Conservation (phyloP, 2,113 vertebrate species). For the Brienomyrus brachyistius region DNA sequence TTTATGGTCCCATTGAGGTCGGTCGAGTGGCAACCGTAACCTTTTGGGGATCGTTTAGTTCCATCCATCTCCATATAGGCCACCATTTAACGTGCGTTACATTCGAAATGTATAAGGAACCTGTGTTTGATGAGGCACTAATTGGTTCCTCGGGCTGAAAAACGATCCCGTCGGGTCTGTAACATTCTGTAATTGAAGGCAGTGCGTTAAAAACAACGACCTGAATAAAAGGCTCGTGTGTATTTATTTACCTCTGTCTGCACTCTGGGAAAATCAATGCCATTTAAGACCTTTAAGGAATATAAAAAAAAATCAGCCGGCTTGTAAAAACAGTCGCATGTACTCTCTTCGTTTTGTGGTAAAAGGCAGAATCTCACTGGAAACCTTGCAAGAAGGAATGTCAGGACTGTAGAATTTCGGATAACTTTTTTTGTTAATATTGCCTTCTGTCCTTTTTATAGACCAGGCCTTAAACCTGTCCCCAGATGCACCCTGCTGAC, state of each 20-base stretch:
- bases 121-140: neutral
- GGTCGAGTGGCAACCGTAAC: neutral
- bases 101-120: neutral
- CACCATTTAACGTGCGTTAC: neutral
- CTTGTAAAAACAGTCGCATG: neutral
- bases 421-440: neutral
- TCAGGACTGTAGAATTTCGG: neutral
- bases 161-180: neutral
- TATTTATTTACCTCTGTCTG: neutral
- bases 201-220: neutral
- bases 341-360: neutral
- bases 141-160: neutral
- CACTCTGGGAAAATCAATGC: neutral
- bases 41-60: neutral
- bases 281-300: neutral
- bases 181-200: neutral
- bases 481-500: constrained; percentile 27
- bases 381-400: neutral
- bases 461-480: constrained; percentile 15
- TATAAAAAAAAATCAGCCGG: neutral
- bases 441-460: constrained; percentile 20
- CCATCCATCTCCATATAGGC: neutral
- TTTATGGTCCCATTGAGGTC: neutral
- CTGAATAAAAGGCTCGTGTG: neutral
- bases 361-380: neutral